Evolutionary conservation across 2,113 vertebrate species (phyloP), one percentile per base, ranked within the genome.

Genomic region (Poecilia latipinna): DNA sequence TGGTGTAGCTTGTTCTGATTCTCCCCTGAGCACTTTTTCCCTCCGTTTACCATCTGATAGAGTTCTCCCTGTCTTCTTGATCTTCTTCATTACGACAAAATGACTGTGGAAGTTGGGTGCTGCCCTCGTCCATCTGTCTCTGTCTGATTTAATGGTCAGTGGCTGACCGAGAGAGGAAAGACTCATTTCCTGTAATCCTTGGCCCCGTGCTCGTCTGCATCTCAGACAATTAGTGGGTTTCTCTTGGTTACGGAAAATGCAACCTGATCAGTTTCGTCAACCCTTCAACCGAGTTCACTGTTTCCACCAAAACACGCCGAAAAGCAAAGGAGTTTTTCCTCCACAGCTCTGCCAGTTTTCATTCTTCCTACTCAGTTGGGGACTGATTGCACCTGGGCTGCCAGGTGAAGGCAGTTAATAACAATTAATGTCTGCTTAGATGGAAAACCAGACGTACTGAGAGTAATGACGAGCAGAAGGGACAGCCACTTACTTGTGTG

Each of bases 111-210:
- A 74, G 67, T 69, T 7, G 51, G 78, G 75, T 57, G 70, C 74
- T 74, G 76, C 78, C 78, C 80, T 82, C 63, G 80, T 88, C 78
- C 66, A 4, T 70, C 75, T 65, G 61, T 70, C 64, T 70, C 64
- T 8, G 70, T 82, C 73, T 82, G 80, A 78, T 82, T 86, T 86
- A 89, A 79, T 62, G 74, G 82, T 85, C 86, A 65, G 17, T 78
- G 70, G 68, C 64, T 44, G 82, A 81, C 74, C 57, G 76, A 82
- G 68, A 69, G 70, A 80, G 80, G 82, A 74, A 76, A 72, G 62
- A 72, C 75, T 80, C n/a, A 73, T 82, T 90, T 88, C 86, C 85
- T 87, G 74, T 51, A 22, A 66, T 72, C 68, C 70, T 72, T 61
- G 82, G 70, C 75, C 78, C 70, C 1, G 22, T 57, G 77, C 72